A percentile compares a stretch with the other conserved stretches of the same genome.
Conservation (phyloP, 64 coral and sea anemone species). For the Pocillopora verrucosa region DNA sequence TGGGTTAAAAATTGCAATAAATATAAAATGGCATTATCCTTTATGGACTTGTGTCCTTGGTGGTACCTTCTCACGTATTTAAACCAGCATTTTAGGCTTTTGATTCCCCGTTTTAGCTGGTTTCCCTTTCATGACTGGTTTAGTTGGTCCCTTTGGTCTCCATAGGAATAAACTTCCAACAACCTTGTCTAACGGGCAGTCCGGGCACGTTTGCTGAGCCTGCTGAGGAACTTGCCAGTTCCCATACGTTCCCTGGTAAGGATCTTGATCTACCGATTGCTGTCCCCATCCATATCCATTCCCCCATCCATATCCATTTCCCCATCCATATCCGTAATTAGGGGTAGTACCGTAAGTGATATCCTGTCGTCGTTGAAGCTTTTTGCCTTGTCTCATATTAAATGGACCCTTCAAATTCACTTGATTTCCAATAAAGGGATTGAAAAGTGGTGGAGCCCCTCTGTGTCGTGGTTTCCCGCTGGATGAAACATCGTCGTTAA, state of each 20-base stretch:
- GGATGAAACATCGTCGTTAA: not conserved
- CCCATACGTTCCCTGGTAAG: constrained; percentile 14
- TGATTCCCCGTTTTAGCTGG: not conserved
- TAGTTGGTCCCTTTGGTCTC: not conserved
- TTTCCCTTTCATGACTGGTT: not conserved
- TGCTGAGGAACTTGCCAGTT: constrained; percentile 13
- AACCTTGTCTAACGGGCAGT: not conserved
- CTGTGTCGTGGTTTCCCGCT: not conserved
- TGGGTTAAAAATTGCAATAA: no score
- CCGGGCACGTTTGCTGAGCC: no score
- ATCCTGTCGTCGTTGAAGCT: not conserved
- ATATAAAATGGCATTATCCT: no score
- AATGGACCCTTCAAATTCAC: not conserved
- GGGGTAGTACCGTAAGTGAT: not conserved
- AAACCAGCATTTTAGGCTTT: not conserved
- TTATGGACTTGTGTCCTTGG: not conserved
- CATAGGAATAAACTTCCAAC: constrained; percentile 14
- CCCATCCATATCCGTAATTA: no score
- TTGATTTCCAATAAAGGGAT: not conserved
- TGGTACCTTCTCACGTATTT: not conserved
- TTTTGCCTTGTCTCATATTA: not conserved
- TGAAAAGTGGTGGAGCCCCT: not conserved
- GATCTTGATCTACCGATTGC: not conserved
- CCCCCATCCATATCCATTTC: no score
- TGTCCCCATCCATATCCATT: not conserved